Conservation (phyloP, 2,113 vertebrate genomes). For the Pongo pygmaeus region DNA sequence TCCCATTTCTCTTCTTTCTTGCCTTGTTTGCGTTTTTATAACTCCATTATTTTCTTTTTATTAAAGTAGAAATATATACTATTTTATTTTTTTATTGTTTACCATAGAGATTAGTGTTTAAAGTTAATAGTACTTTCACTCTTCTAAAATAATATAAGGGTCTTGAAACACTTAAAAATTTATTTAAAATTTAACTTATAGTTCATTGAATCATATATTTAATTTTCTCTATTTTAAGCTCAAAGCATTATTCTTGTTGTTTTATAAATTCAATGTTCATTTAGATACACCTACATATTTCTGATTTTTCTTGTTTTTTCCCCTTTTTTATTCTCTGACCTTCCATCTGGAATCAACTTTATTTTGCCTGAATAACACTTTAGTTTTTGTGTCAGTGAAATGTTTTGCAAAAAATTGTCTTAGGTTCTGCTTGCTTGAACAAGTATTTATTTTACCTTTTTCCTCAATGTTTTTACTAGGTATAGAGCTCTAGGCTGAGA, state of each 20-base stretch:
- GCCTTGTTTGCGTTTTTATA: not conserved
- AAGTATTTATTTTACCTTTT: not conserved
- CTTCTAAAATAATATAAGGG: not conserved
- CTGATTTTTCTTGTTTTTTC: not conserved
- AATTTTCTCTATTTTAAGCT: not conserved
- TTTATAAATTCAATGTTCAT: not conserved
- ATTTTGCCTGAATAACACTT: not conserved
- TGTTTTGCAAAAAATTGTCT: not conserved
- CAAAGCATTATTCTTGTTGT: not conserved
- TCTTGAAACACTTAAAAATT: not conserved
- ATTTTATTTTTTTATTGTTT: not conserved
- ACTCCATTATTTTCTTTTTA: not conserved
- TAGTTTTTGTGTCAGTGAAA: not conserved
- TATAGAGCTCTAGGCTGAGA: not conserved
- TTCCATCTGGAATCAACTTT: not conserved
- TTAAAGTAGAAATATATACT: not conserved
- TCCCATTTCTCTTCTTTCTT: not conserved
- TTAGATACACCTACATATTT: not conserved
- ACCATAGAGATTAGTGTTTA: not conserved
- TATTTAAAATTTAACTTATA: not conserved
- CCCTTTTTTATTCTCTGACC: not conserved
- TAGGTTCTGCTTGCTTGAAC: not conserved
- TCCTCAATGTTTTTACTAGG: not conserved
- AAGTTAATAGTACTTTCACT: not conserved
- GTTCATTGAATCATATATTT: not conserved